phyloP scores from a whole-genome alignment of 2,888 invertebrate species.

The Pristionchus mayeri region DNA sequence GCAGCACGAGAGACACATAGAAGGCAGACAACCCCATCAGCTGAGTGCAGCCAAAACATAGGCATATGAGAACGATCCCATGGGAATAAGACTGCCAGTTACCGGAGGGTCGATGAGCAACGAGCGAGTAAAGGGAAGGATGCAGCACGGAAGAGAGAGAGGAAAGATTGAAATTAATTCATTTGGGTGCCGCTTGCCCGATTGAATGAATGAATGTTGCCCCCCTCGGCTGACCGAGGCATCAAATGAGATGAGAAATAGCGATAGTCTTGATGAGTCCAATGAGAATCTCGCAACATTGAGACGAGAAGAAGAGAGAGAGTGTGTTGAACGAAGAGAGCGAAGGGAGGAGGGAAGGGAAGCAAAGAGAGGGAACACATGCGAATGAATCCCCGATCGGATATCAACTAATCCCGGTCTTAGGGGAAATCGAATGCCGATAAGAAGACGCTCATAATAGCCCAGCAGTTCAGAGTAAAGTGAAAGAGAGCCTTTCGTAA shows the following conservation, averaged over 20 bases:
- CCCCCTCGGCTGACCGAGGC: not conserved
- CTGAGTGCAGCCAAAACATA: conserved; percentile 29
- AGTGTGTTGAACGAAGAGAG: not conserved
- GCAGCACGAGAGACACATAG: conserved; percentile 13
- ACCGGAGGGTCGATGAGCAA: not conserved
- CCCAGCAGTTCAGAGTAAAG: not conserved
- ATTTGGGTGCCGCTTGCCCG: not conserved
- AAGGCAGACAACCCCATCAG: conserved; percentile 4
- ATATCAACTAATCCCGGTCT: conserved; percentile 21
- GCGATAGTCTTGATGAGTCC: conserved; percentile 27
- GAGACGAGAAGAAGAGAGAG: not conserved
- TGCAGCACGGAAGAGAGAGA: too few relatives aligned
- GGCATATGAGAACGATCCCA: not conserved
- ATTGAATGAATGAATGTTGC: conserved; percentile 6
- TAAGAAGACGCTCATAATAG: conserved; percentile 6
- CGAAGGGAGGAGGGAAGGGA: not conserved
- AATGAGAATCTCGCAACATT: conserved; percentile 7
- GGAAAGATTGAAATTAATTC: conserved; percentile 26
- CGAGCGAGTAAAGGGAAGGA: not conserved
- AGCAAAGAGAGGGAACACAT: conserved; percentile 26
- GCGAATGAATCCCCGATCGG: conserved; percentile 29
- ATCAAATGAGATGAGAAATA: conserved; percentile 32
- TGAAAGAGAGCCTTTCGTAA: conserved; percentile 12
- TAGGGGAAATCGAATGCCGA: not conserved
- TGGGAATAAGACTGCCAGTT: not conserved